Base-by-base conservation (phyloP, 2,888 invertebrate genomes). In the Agrilus cyanescens region DNA sequence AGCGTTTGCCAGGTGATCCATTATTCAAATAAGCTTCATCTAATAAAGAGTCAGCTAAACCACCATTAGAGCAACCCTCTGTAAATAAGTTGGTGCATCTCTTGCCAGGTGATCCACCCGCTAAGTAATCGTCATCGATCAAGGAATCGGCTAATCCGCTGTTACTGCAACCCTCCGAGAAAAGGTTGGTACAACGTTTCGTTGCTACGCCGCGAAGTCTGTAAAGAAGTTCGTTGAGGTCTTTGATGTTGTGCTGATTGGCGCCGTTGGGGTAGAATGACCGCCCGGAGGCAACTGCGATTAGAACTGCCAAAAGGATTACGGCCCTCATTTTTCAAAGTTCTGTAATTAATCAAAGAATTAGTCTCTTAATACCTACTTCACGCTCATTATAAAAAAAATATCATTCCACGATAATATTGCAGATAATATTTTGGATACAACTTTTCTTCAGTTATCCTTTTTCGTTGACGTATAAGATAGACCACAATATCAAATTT, bases 31-130 rank as follows among this genome's bases (percentile, higher is more conserved):
- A 42, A 10, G 32, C 18, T 13, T 42, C 37, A 14, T 42, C 42
- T 4, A 14, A 8, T 12, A 71, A 71, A 32, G 70, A 60, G 6
- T 69, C 70, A 2, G 60, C 53, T 0, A 71, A 55, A 47, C 67
- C 67, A 8, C 69, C 70, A 47, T 71, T 71, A 38, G 65, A 57
- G 46, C 73, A 73, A 0, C 72, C 72, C 10, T 72, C 72, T 47
- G 72, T 73, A 66, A 72, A 71, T 63, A 71, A 49, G 50, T 62
- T 62, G 12, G 58, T 54, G 38, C 63, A 63, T 15, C 59, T 50
- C 40, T 41, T 44, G 32, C 38, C 32, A 6, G 33, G 33, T 7
- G 13, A 14, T 33, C 33, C 33, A 12, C 12, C 31, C 2, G 33
- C 2, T 33, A 33, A 33, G 7, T 15, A 33, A 3, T 33, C 33